Conservation (phyloP, 2,797 vertebrate genomes). For the Poeciliopsis paucimaculata region DNA sequence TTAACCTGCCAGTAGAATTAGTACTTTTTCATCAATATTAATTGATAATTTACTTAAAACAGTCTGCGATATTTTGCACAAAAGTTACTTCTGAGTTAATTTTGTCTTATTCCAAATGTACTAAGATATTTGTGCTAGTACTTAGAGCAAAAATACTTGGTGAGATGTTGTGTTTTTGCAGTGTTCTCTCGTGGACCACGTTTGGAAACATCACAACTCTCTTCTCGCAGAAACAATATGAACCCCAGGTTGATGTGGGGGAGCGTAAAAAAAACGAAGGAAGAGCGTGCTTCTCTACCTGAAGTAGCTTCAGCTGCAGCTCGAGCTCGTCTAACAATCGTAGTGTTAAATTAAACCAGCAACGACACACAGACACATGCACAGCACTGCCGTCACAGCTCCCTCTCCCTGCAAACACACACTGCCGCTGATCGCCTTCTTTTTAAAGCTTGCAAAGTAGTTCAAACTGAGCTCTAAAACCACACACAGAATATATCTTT, state of each 20-base stretch:
- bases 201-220: constrained; percentile 50
- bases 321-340: constrained; percentile 66
- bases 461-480: constrained; percentile 72
- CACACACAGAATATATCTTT: constrained; percentile 74
- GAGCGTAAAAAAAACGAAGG: not conserved
- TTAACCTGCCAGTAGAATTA: too few species aligned
- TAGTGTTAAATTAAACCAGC: constrained; percentile 77
- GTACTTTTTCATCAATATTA: too few species aligned
- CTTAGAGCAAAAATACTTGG: too few species aligned
- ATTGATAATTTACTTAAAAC: too few species aligned
- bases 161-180: too few species aligned
- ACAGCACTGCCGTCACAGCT: constrained; percentile 69
- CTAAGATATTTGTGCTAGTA: too few species aligned
- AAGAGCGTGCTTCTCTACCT: constrained; percentile 7
- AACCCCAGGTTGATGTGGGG: constrained; percentile 38
- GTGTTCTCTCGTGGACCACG: constrained; percentile 54
- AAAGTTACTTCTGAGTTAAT: too few species aligned
- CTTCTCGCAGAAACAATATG: constrained; percentile 42
- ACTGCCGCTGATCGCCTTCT: constrained; percentile 79
- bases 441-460: constrained; percentile 80
- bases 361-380: constrained; percentile 43
- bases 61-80: too few species aligned
- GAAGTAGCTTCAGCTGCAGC: constrained; percentile 54
- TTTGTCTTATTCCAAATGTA: too few species aligned
- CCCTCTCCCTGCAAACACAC: constrained; percentile 42